Percentiles rank a stretch among this genome's conserved stretches.
phyloP scores from a whole-genome alignment of 2,113 vertebrate genomes.

The Callionymus lyra region DNA sequence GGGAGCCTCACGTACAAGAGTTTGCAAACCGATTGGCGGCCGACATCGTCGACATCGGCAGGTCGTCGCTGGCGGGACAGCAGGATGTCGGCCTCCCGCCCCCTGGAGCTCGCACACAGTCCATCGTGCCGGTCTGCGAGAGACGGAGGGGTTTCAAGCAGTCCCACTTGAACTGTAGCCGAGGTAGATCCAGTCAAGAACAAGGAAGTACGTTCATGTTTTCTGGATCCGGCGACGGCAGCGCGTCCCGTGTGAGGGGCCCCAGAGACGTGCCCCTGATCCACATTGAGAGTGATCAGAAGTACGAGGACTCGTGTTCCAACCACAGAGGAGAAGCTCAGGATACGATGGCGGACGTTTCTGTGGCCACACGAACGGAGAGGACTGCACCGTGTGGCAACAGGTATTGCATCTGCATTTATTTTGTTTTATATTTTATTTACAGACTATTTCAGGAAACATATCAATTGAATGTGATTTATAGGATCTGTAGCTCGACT shows the following conservation, averaged over 20 bases:
- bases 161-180: constrained; percentile 40
- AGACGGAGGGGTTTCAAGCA: constrained; percentile 52
- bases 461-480: too few relatives aligned
- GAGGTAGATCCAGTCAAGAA: constrained; percentile 41
- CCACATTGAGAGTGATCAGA: constrained; percentile 88
- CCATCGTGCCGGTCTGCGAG: constrained; percentile 50
- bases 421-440: too few relatives aligned
- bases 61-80: constrained; percentile 53
- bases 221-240: constrained; percentile 11
- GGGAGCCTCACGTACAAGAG: constrained; percentile 65
- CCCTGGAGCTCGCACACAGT: constrained; percentile 35
- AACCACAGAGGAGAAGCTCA: constrained; percentile 29
- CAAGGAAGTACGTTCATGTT: constrained; percentile 29
- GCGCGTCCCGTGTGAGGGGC: constrained; percentile 26
- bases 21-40: constrained; percentile 71
- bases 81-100: constrained; percentile 63
- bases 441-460: too few relatives aligned
- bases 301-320: constrained; percentile 58
- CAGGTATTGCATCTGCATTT: constrained; percentile 57
- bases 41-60: constrained; percentile 75
- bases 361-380: constrained; percentile 31
- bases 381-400: constrained; percentile 28
- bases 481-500: too few relatives aligned
- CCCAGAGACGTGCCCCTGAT: constrained; percentile 88
- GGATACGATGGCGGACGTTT: constrained; percentile 42